These are phyloP conservation scores for Clarias laeviceps DNA, from an alignment of 2,797 vertebrate genomes.

Conservation along the genomic window DNA sequence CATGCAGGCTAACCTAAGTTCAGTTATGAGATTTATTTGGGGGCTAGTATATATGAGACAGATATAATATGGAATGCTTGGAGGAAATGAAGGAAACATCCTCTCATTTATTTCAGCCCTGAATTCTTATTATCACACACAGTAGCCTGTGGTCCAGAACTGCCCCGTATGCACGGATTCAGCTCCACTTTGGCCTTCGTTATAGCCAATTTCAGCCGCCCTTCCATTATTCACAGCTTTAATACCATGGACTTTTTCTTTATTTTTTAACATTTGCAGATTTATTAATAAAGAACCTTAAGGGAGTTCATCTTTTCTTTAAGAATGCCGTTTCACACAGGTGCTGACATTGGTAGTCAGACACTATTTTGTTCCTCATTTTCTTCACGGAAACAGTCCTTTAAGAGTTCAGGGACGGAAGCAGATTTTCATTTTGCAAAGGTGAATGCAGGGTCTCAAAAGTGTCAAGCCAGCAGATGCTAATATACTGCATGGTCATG, in stretches of 20 bases:
- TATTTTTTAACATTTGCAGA: conserved; percentile 1
- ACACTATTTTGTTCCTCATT: not conserved
- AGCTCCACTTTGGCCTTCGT: conserved; percentile 20
- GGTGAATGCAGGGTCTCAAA: not conserved
- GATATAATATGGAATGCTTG: conserved; percentile 39
- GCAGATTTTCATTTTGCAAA: not conserved
- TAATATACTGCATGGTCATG: not conserved
- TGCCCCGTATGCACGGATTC: conserved; percentile 16
- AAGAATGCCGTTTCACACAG: not conserved
- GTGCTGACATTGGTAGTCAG: not conserved
- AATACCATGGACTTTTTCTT: conserved; percentile 27
- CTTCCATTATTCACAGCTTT: conserved; percentile 41
- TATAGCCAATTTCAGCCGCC: conserved; percentile 32
- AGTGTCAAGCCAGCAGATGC: not conserved
- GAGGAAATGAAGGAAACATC: conserved; percentile 24
- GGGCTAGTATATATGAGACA: conserved; percentile 22
- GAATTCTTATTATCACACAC: conserved; percentile 26
- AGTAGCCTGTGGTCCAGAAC: conserved; percentile 20
- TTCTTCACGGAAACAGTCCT: not conserved
- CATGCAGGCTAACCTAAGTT: conserved; percentile 11
- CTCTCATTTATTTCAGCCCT: conserved; percentile 9
- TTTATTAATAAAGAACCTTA: conserved; percentile 17
- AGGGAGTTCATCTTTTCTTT: not conserved
- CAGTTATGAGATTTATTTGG: conserved; percentile 7
- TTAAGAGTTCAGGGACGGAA: not conserved